Base-by-base conservation (phyloP, 2,888 invertebrate genomes). In the Erebia palarica region DNA sequence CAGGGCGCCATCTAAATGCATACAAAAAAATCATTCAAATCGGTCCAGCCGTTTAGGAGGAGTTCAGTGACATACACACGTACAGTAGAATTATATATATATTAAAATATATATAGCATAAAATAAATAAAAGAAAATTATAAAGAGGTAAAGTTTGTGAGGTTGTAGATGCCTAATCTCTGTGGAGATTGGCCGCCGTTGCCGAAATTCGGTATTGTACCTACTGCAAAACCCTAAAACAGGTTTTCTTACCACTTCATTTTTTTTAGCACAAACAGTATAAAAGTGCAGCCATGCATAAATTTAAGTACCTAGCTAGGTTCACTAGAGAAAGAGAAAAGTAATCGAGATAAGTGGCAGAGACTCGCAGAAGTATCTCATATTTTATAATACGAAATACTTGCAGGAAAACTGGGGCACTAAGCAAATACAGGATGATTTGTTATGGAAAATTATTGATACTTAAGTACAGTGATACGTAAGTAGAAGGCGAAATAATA, bases 331-430 rank as follows among this genome's bases (percentile, higher is more conserved):
- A 42, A 3, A 16, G 16, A 16, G 61, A 16, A 44, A 61, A 44
- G 61, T 61, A 61, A 61, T 61, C 61, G 11, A 61, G 61, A 44
- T 61, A 61, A 61, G 61, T 61, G 47, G 44, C 16, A 61, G 14
- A 58, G 44, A 16, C 44, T 18, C 16, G 11, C 10, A 55, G 10
- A 55, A 55, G 55, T 55, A 61, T 36, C 27, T 59, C 58, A 27
- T 59, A 7, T 60, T 5, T 8, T 55, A 16, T 16, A 47, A 61
- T 18, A 61, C 44, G 44, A 61, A 11, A 61, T 3, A 61, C 44
- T n/a, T 36, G 42, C 10, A 42, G 60, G 44, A 18, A 61, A 61
- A 61, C 61, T 61, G 16, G 44, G 61, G 8, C 44, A 18, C 44
- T 61, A 61, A 44, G 47, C 44, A 61, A 11, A 42, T 47, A 42